Base-by-base conservation (phyloP, 2,888 invertebrate genomes). In the Polia nebulosa region DNA sequence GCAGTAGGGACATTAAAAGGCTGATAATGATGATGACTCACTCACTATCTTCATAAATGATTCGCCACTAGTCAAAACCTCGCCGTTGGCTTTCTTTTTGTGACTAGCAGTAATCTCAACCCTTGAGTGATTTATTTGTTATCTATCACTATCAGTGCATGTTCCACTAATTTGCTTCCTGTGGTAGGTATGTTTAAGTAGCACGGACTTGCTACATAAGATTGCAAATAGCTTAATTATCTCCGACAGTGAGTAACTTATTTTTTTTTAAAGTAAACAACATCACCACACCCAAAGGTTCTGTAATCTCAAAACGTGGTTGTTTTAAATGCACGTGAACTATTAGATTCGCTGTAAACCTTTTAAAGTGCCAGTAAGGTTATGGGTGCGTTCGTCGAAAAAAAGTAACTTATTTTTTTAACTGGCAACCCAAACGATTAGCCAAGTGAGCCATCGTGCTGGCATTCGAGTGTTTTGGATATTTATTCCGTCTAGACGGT, bases 371-470 rank as follows among this genome's bases (percentile, higher is more conserved):
- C 88, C 88, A 89, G 88, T 89, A 89, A 25, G 88, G 89, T 90
- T 91, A 89, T 89, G 90, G 91, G 91, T 87, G 90, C 85, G 88
- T 89, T 90, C 77, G 79, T 81, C 17, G 34, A 64, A 85, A 89
- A 90, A 91, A 90, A 89, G 86, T 83, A 86, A 89, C 86, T 88
- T 88, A 87, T 87, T 90, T 90, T 90, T 89, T 89, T 87, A 87
- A 89, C 89, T 87, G 86, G 88, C 87, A 88, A 86, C 90, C 87
- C 87, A 85, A 84, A 85, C 93, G 93, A 95, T 95, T 95, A 94
- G 93, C 95, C 94, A 94, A 95, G 94, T 95, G 94, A 95, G 93
- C 94, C 94, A 95, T 94, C 90, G 92, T 87, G 85, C 87, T 90
- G 93, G 95, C 78, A 95, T 94, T 94, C 93, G 94, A 95, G 94